Evolutionary conservation across 2,888 invertebrate genomes (phyloP), one percentile per base, ranked within the genome.

Genomic region (Chrysina gloriosa): DNA sequence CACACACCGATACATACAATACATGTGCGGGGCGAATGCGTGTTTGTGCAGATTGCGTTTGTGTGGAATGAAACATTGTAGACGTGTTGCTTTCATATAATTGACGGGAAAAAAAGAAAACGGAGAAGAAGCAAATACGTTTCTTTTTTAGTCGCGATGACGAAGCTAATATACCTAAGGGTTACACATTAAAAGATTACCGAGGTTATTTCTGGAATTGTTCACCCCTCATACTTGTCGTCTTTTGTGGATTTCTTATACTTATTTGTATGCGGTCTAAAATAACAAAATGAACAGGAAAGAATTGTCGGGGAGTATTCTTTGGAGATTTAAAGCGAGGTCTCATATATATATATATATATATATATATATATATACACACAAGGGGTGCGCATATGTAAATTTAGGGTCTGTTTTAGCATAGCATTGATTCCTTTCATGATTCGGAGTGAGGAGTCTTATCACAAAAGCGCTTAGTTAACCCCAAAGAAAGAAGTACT

Each of bases 181-280:
- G 9, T 45, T 14, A 27, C 7, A n/a, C 21, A n/a, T 36, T 34
- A 19, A 48, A 23, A 34, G 64, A 50, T 58, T 58, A 58, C 25
- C 4, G 27, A 39, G 34, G 58, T 58, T 58, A 58, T 58, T 58
- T 58, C n/a, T 58, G 16, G 25, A 39, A 39, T 58, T 39, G 11
- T 25, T 39, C 42, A 39, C 14, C 58, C 39, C 58, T 39, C 58
- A 3, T 39, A 39, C 7, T 16, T 58, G 39, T 39, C 52, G 19
- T 63, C 50, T 63, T 63, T 31, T 63, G 47, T 39, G 7, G 14
- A 42, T 42, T 27, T 19, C 31, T 31, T 52, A 52, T 31, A 16
- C 16, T 19, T 52, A 14, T 31, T 31, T 31, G 52, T 52, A 16
- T 52, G 31, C 19, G 52, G 29, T 52, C 19, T 31, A 52, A 31